A percentile compares a stretch with the other conserved stretches of the same genome.
These are phyloP conservation scores for Ormyrus nitidulus DNA, from an alignment of 2,888 invertebrate species.

Conservation along the genomic window DNA sequence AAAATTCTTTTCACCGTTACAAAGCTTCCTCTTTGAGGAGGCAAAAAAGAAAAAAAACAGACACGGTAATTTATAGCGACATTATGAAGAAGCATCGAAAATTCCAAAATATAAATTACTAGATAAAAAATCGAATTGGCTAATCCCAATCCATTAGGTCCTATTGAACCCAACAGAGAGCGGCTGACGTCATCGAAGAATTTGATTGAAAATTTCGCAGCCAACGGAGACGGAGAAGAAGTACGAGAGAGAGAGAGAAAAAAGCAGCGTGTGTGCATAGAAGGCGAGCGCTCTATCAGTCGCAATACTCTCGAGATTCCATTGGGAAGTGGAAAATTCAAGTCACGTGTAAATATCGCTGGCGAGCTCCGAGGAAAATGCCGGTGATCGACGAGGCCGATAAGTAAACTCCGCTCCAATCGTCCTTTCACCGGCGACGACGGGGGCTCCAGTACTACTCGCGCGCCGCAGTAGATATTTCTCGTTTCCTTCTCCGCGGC, in stretches of 20 bases:
- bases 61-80: background rate
- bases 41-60: background rate
- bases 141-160: slow-evolving; percentile 25
- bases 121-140: slow-evolving; percentile 30
- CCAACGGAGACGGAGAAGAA: background rate
- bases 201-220: slow-evolving; percentile 17
- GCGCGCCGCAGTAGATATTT: slow-evolving; percentile 27
- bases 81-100: background rate
- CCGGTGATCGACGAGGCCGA: slow-evolving; percentile 50
- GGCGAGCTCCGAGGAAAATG: slow-evolving; percentile 37
- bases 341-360: slow-evolving; percentile 48
- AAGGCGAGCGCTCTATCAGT: background rate
- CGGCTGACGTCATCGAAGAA: slow-evolving; percentile 29
- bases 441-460: slow-evolving; percentile 5
- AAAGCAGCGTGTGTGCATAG: background rate
- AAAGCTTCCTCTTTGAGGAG: too few relatives aligned
- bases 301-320: slow-evolving; percentile 36
- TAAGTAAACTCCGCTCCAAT: slow-evolving; percentile 51
- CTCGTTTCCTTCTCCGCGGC: slow-evolving; percentile 10
- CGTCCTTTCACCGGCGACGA: slow-evolving; percentile 49
- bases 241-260: background rate
- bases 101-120: slow-evolving; percentile 8
- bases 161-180: background rate
- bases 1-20: too few relatives aligned
- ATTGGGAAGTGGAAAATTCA: slow-evolving; percentile 48